phyloP scores from a whole-genome alignment of 2,113 vertebrate genomes.

The Electrona antarctica region DNA sequence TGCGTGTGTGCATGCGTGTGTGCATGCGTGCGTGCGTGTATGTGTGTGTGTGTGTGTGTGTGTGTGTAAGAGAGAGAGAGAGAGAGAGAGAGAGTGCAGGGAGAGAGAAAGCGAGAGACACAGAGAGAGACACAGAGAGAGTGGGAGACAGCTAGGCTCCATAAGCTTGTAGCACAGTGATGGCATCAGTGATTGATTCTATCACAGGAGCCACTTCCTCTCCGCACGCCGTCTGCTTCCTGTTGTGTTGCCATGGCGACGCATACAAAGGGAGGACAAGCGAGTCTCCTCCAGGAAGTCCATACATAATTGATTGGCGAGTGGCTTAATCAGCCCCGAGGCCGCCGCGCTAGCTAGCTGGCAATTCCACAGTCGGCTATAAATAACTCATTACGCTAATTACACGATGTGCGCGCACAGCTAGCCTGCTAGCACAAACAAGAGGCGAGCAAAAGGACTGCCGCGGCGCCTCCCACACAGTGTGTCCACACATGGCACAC shows the following conservation, averaged over 20 bases:
- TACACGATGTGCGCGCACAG: constrained; percentile 66
- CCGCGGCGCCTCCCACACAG: constrained; percentile 44
- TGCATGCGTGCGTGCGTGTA: background rate
- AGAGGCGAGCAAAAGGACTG: constrained; percentile 57
- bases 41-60: too few species aligned
- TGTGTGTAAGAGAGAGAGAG: background rate
- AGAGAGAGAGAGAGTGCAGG: background rate
- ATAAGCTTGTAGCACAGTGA: constrained; percentile 26
- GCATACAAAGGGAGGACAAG: constrained; percentile 75
- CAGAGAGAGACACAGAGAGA: background rate
- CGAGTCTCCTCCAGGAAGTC: constrained; percentile 73
- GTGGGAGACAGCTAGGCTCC: background rate
- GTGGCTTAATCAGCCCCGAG: constrained; percentile 75
- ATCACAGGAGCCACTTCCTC: constrained; percentile 71
- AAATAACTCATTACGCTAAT: constrained; percentile 81
- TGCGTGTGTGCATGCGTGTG: constrained; percentile 1
- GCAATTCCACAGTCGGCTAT: constrained; percentile 74
- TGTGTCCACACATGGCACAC: constrained; percentile 5
- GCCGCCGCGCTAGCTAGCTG: constrained; percentile 44
- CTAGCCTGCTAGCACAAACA: constrained; percentile 62
- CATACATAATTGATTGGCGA: constrained; percentile 81
- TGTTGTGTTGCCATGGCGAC: constrained; percentile 80
- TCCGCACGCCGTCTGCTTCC: constrained; percentile 70
- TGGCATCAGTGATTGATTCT: constrained; percentile 58
- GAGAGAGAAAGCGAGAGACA: constrained; percentile 18